A percentile compares a stretch with the other conserved stretches of the same genome.
These are phyloP conservation scores for Phalacrocorax pelagicus DNA, from an alignment of 2,113 vertebrate species.

Conservation along the genomic window DNA sequence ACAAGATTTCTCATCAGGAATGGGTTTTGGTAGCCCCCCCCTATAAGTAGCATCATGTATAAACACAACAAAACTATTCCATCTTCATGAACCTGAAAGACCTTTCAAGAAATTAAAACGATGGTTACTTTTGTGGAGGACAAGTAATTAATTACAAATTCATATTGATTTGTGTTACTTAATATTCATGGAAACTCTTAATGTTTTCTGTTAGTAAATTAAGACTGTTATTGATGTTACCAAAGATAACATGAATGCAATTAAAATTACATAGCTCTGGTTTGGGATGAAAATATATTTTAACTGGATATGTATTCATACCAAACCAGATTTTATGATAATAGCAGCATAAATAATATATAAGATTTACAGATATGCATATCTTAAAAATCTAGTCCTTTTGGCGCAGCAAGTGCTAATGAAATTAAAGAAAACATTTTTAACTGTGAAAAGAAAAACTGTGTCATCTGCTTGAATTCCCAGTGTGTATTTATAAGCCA, in stretches of 20 bases:
- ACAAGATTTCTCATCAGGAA: neutral
- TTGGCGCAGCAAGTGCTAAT: neutral
- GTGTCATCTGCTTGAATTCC: neutral
- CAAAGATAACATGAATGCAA: conserved; percentile 43
- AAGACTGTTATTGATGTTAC: conserved; percentile 56
- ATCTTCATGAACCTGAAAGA: neutral
- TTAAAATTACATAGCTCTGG: conserved; percentile 24
- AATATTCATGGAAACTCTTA: conserved; percentile 43
- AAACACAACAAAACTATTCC: neutral
- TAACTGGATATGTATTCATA: neutral
- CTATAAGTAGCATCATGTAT: neutral
- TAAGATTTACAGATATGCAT: neutral
- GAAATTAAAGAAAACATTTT: neutral
- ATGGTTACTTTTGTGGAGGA: neutral
- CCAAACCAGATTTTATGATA: neutral
- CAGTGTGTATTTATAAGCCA: neutral
- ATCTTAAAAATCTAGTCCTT: neutral
- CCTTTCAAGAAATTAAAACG: neutral
- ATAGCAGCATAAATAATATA: neutral
- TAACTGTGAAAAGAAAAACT: neutral
- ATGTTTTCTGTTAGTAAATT: conserved; percentile 69
- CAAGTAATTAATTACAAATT: conserved; percentile 43
- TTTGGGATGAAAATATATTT: conserved; percentile 43
- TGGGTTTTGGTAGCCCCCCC: neutral
- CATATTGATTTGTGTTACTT: conserved; percentile 58